Base-by-base conservation (phyloP, 2,888 invertebrate species). In the Barypeithes pellucidus region DNA sequence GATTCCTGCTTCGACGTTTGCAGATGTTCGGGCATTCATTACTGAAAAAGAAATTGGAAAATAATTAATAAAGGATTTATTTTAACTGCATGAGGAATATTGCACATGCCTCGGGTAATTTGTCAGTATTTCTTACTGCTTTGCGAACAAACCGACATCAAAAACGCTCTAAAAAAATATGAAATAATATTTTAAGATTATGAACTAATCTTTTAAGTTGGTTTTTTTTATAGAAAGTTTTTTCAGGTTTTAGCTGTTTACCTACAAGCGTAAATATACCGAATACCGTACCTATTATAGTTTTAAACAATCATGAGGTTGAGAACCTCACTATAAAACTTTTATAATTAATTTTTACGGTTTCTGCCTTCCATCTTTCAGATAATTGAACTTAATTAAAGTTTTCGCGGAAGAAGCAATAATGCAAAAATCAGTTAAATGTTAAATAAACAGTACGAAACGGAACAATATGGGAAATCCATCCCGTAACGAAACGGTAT, bases 1-100 rank as follows among this genome's bases (percentile, higher is more conserved):
- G 43, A 77, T 69, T 65, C 87, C 87, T 59, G 85, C 73, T 80
- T 85, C 86, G 12, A 83, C 47, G 65, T 81, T 83, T 41, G 80
- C 80, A 9, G 80, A 72, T 45, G 79, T 54, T 80, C 77, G 77
- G 7, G 50, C 24, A 7, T 65, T 63, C 20, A 36, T 11, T 24
- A 63, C 72, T 68, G 86, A 4, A 87, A 87, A 66, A 76, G 81
- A 76, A 75, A 62, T 8, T 12, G 39, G 16, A 43, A n/a, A 16
- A 43, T 41, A 14, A 14, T n/a, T 41, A 41, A 41, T 24, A 24
- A 24, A 24, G 24, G 5, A 24, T 4, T 24, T 24, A 24, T 24
- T 24, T 24, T 39, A n/a, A n/a, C n/a, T n/a, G n/a, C n/a, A n/a
- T n/a, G n/a, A n/a, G n/a, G n/a, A n/a, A n/a, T n/a, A n/a, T n/a